A percentile compares a stretch with the other conserved stretches of the same genome.
Evolutionary conservation across 1,140 invertebrate species (phyloP).

Genomic region (Manduca sexta): DNA sequence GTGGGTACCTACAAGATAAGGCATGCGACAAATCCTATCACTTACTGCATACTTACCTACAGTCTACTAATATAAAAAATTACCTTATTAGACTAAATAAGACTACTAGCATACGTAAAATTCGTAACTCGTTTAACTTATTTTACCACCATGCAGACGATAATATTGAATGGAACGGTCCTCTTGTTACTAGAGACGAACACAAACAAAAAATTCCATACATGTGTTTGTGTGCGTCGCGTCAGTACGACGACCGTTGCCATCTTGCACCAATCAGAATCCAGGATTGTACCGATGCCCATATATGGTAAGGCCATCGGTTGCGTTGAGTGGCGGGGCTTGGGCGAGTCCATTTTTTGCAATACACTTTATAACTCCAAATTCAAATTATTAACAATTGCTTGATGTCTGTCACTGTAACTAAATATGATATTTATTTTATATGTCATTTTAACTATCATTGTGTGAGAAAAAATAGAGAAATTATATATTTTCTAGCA

Average conservation of each 20-base stretch:
- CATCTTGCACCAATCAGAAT: slow-evolving; percentile 76
- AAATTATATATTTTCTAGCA: slow-evolving; percentile 36
- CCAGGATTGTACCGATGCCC: slow-evolving; percentile 80
- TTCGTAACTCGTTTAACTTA: slow-evolving; percentile 17
- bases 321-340: slow-evolving; percentile 59
- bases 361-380: slow-evolving; percentile 46
- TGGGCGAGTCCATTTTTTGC: slow-evolving; percentile 41
- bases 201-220: slow-evolving; percentile 26
- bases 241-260: slow-evolving; percentile 51
- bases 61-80: too few species aligned
- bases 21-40: too few species aligned
- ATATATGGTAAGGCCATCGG: slow-evolving; percentile 83
- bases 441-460: slow-evolving; percentile 31
- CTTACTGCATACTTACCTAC: too few species aligned
- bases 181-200: slow-evolving; percentile 44
- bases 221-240: slow-evolving; percentile 33
- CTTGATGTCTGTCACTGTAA: slow-evolving; percentile 33
- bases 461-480: slow-evolving; percentile 20
- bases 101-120: too few species aligned
- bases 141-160: slow-evolving; percentile 22
- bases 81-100: too few species aligned
- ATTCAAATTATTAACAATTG: slow-evolving; percentile 45
- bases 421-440: slow-evolving; percentile 28
- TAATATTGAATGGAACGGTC: slow-evolving; percentile 51
- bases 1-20: too few species aligned